Percentiles rank a stretch among this genome's conserved stretches.
phyloP scores from a whole-genome alignment of 2,113 vertebrate species.

The Oryzias woworae region DNA sequence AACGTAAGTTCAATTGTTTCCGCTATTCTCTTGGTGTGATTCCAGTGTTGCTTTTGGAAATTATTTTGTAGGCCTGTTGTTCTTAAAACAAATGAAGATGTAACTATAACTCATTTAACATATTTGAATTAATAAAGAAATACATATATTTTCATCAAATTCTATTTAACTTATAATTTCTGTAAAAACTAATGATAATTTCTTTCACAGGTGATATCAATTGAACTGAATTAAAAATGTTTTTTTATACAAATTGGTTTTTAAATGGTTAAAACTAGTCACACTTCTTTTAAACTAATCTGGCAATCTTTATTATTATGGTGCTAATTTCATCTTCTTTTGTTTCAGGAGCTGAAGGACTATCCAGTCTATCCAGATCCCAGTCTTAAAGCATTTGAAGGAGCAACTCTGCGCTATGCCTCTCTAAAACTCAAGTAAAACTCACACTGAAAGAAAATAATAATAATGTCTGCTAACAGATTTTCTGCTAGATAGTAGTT shows the following conservation, averaged over 20 bases:
- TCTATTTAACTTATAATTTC: too few relatives aligned
- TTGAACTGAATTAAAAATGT: too few relatives aligned
- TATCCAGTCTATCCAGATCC: constrained; percentile 92
- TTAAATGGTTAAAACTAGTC: too few relatives aligned
- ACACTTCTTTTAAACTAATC: too few relatives aligned
- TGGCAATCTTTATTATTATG: too few relatives aligned
- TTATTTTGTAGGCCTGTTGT: neutral
- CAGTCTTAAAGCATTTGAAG: constrained; percentile 94
- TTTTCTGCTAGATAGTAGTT: neutral
- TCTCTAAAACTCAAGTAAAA: constrained; percentile 90
- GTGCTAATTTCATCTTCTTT: neutral
- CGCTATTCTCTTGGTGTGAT: neutral
- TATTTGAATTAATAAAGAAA: neutral
- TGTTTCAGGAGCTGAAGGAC: constrained; percentile 88
- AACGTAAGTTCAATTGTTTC: constrained; percentile 34
- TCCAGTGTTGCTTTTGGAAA: constrained; percentile 6
- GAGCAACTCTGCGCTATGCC: constrained; percentile 91
- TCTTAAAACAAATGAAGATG: neutral
- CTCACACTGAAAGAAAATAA: neutral
- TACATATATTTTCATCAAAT: too few relatives aligned
- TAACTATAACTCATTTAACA: constrained; percentile 11
- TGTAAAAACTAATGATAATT: too few relatives aligned
- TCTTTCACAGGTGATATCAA: too few relatives aligned
- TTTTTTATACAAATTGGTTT: too few relatives aligned
- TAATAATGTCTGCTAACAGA: neutral